Evolutionary conservation across 1,140 invertebrate species (phyloP).

Genomic region (Drosophila carrolli): DNA sequence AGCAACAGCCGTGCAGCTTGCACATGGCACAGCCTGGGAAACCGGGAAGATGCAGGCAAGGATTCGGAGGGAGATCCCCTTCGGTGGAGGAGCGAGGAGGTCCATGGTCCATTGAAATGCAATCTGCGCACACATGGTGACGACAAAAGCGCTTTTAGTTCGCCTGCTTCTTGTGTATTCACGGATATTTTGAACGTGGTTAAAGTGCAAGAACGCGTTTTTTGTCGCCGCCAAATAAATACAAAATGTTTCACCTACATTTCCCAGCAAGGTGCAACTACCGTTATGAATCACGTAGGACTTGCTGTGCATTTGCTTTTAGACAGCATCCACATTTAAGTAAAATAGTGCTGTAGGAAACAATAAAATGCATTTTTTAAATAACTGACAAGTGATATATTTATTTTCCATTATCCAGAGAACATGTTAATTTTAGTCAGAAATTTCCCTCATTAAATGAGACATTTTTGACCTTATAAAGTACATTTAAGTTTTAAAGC

Average conservation of each 20-base stretch:
- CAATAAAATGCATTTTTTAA: not conserved
- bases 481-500: no score
- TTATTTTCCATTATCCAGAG: no score
- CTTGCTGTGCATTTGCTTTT: not conserved
- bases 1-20: constrained; percentile 57
- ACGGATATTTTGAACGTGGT: constrained; percentile 28
- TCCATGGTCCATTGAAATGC: constrained; percentile 50
- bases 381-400: no score
- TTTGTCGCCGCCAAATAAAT: constrained; percentile 43
- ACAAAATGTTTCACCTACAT: constrained; percentile 58
- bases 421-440: no score
- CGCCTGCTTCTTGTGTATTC: constrained; percentile 7
- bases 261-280: constrained; percentile 7
- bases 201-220: constrained; percentile 47
- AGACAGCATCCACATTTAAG: not conserved
- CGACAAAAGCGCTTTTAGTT: constrained; percentile 43
- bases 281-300: not conserved
- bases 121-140: constrained; percentile 62
- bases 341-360: no score
- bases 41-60: constrained; percentile 15
- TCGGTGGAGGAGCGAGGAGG: constrained; percentile 4
- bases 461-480: no score
- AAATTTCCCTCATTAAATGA: no score
- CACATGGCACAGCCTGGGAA: constrained; percentile 55
- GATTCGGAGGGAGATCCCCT: constrained; percentile 4